Evolutionary conservation across 2,113 vertebrate species (phyloP).

Genomic region (Toxotes chatareus): DNA sequence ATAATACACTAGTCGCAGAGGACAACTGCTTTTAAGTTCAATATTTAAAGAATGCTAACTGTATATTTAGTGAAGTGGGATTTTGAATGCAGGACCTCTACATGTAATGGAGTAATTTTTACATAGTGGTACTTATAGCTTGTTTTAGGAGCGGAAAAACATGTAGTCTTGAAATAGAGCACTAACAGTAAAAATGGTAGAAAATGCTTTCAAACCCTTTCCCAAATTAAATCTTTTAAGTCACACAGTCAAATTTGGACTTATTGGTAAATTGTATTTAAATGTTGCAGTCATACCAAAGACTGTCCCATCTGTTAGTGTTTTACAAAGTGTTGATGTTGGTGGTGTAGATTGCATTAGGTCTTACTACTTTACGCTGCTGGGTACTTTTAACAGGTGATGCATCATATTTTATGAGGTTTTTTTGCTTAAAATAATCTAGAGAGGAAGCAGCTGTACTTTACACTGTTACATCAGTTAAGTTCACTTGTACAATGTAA

Average conservation of each 20-base stretch:
- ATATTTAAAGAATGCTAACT: too few relatives aligned
- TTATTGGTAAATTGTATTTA: not conserved
- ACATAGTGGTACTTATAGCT: not conserved
- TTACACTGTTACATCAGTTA: not conserved
- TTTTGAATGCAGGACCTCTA: too few relatives aligned
- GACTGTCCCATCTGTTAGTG: not conserved
- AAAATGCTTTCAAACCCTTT: too few relatives aligned
- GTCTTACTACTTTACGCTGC: not conserved
- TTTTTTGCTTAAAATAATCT: slow-evolving; percentile 1
- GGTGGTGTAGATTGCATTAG: not conserved
- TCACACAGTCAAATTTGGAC: not conserved
- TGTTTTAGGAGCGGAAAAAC: not conserved
- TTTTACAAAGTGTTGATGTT: not conserved
- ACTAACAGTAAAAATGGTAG: not conserved
- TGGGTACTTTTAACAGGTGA: not conserved
- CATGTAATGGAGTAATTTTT: not conserved
- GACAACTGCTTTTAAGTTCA: too few relatives aligned
- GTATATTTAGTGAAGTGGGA: not conserved
- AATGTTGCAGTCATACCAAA: not conserved
- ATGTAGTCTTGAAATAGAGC: not conserved
- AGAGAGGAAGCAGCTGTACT: not conserved
- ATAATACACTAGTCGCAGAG: not conserved
- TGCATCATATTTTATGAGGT: not conserved
- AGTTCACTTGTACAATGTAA: not conserved
- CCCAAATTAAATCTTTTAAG: too few relatives aligned